phyloP scores from a whole-genome alignment of 2,888 invertebrate genomes.

The Ceraclea dissimilis region DNA sequence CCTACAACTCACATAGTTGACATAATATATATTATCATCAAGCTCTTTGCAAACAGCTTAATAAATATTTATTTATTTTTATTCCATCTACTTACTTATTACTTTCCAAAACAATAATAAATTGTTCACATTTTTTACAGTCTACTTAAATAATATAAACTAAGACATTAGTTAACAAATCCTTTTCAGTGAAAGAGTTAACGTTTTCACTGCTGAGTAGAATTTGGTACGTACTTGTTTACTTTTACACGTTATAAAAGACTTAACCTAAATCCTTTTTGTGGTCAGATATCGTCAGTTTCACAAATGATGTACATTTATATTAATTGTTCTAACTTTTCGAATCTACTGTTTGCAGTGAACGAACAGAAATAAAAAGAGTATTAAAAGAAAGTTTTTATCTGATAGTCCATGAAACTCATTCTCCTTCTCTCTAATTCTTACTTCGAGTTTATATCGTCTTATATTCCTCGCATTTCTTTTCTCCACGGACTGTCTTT shows the following conservation, averaged over 20 bases:
- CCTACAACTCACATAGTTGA: no score
- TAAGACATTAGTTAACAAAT: no score
- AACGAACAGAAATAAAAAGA: conserved; percentile 23
- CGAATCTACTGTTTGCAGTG: conserved; percentile 24
- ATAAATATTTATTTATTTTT: no score
- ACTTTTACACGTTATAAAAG: not conserved
- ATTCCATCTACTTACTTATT: no score
- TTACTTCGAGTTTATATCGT: not conserved
- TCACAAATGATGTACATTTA: conserved; percentile 11
- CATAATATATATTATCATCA: no score
- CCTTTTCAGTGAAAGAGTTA: no score
- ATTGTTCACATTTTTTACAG: no score
- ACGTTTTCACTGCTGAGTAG: no score
- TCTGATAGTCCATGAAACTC: conserved; percentile 22
- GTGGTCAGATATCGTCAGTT: not conserved
- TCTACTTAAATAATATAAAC: no score
- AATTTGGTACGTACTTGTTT: not conserved
- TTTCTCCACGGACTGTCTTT: conserved; percentile 4
- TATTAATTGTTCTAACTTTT: conserved; percentile 21
- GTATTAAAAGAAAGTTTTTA: conserved; percentile 23
- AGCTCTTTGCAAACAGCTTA: no score
- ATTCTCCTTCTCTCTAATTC: conserved; percentile 18
- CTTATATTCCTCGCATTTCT: no score
- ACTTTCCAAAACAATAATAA: no score
- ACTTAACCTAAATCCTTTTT: not conserved